Evolutionary conservation across 2,113 vertebrate species (phyloP).

Genomic region (Thunnus maccoyii): DNA sequence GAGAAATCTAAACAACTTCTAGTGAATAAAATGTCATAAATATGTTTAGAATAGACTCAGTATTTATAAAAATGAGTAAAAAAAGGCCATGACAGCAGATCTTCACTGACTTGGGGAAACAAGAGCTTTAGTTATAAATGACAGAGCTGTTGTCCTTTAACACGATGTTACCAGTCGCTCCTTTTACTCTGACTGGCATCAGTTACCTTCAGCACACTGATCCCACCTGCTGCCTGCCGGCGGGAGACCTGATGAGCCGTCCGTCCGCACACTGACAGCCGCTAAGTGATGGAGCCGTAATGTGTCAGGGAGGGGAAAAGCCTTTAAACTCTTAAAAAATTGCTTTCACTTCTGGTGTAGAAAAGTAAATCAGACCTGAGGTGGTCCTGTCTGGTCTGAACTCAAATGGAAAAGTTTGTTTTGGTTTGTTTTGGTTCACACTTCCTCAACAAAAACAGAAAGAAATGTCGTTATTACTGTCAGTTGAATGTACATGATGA

Average conservation of each 20-base stretch:
- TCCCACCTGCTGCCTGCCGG: slow-evolving; percentile 11
- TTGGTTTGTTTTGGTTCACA: slow-evolving; percentile 1
- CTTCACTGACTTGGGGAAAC: too few relatives aligned
- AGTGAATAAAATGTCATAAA: too few relatives aligned
- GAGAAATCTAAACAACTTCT: too few relatives aligned
- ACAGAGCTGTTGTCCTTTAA: background rate
- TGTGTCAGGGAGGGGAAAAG: background rate
- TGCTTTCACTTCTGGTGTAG: slow-evolving; percentile 4
- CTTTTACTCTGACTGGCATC: slow-evolving; percentile 26
- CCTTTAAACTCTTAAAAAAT: slow-evolving; percentile 26
- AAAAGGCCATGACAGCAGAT: too few relatives aligned
- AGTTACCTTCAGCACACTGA: slow-evolving; percentile 10
- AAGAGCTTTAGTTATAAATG: too few relatives aligned
- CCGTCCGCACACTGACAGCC: slow-evolving; percentile 11
- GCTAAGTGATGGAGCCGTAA: slow-evolving; percentile 44
- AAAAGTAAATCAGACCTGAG: slow-evolving; percentile 15
- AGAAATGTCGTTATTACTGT: too few relatives aligned
- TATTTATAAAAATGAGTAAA: too few relatives aligned
- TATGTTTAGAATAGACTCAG: too few relatives aligned
- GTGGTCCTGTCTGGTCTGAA: background rate
- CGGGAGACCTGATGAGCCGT: slow-evolving; percentile 15
- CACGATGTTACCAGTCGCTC: background rate
- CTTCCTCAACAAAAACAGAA: too few relatives aligned
- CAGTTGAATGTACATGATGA: too few relatives aligned
- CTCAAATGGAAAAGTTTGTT: slow-evolving; percentile 31